Conservation (phyloP, 2,797 vertebrate genomes). For the Sebastes taczanowskii region DNA sequence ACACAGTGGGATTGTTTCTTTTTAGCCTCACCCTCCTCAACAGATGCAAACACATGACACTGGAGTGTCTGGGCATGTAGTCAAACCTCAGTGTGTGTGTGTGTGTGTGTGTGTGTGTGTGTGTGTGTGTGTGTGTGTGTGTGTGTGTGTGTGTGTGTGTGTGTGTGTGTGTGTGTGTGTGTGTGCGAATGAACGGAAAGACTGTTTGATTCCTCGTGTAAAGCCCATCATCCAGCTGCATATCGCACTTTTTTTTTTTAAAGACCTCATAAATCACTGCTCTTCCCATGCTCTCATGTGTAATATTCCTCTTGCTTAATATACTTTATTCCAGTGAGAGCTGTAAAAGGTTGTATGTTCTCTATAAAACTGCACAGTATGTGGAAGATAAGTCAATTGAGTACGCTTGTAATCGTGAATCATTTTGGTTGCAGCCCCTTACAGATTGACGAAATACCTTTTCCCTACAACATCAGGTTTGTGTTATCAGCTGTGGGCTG, state of each 20-base stretch:
- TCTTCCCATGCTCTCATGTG: constrained; percentile 22
- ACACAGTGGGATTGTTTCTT: no score
- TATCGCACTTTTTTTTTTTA: constrained; percentile 4
- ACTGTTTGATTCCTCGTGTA: constrained; percentile 39
- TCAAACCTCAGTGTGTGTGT: no score
- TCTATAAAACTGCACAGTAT: constrained; percentile 5
- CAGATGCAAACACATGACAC: no score
- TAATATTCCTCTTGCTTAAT: constrained; percentile 9
- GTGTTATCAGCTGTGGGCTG: constrained; percentile 13
- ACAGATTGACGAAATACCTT: neutral
- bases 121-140: no score
- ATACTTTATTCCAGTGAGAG: constrained; percentile 28
- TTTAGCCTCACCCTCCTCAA: no score
- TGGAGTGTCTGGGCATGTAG: no score
- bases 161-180: neutral
- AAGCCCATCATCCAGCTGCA: constrained; percentile 43
- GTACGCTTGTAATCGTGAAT: neutral
- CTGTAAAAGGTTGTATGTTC: constrained; percentile 6
- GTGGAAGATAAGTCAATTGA: constrained; percentile 6
- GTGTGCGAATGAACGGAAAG: constrained; percentile 33
- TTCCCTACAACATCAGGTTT: constrained; percentile 7
- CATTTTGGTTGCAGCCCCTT: neutral
- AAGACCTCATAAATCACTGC: constrained; percentile 38
- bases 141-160: no score
- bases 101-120: no score